A percentile compares a stretch with the other conserved stretches of the same genome.
These are phyloP conservation scores for Drosophila virilis DNA, from an alignment of 1,140 invertebrate species.

Conservation along the genomic window DNA sequence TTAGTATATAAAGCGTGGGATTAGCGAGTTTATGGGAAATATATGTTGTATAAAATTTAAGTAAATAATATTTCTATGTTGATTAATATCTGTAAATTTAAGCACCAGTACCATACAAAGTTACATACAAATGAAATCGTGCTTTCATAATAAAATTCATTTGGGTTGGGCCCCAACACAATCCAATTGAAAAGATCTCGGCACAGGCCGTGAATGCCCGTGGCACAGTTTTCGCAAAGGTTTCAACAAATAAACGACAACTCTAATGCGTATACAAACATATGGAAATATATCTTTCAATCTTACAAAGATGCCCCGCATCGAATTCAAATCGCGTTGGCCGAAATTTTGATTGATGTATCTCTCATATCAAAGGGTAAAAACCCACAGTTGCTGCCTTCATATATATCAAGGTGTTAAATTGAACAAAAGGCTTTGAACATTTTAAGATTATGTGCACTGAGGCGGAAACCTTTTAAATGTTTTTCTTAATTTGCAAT, in stretches of 20 bases:
- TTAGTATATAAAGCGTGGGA: constrained; percentile 53
- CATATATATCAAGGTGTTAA: constrained; percentile 36
- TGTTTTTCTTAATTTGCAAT: constrained; percentile 19
- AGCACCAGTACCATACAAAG: neutral
- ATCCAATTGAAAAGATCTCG: constrained; percentile 8
- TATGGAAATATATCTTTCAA: constrained; percentile 15
- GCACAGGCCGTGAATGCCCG: constrained; percentile 33
- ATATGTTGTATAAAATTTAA: constrained; percentile 10
- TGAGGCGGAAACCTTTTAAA: constrained; percentile 36
- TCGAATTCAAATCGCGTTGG: constrained; percentile 32
- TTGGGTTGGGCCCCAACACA: constrained; percentile 29
- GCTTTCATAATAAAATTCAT: neutral
- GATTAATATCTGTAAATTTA: neutral
- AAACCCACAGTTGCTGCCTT: constrained; percentile 13
- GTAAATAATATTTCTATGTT: neutral
- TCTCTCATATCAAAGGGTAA: constrained; percentile 1
- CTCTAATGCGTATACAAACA: neutral
- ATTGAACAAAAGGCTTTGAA: constrained; percentile 15
- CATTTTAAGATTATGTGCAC: constrained; percentile 1
- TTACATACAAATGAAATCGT: constrained; percentile 8
- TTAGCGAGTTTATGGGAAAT: constrained; percentile 10
- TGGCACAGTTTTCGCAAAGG: constrained; percentile 45
- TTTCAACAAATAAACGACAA: constrained; percentile 11
- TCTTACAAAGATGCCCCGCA: constrained; percentile 32
- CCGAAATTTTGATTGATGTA: constrained; percentile 37